Conservation (phyloP, 2,797 vertebrate genomes). For the Anguilla pacifica region DNA sequence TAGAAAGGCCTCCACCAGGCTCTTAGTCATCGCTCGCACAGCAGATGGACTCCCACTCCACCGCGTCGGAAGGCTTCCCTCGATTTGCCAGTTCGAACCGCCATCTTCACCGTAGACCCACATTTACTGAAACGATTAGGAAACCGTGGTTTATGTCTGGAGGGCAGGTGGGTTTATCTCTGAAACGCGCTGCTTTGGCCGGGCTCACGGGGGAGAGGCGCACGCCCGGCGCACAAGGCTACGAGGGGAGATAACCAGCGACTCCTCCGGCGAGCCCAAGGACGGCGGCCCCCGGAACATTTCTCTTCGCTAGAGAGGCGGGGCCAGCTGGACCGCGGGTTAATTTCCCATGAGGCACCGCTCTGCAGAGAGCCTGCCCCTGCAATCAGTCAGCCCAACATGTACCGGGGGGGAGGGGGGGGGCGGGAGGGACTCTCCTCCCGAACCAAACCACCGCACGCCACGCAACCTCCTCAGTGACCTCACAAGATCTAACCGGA, state of each 20-base stretch:
- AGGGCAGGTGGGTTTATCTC: not conserved
- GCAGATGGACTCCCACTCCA: not conserved
- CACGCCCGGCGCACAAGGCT: not conserved
- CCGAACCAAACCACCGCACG: not conserved
- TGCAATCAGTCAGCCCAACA: not conserved
- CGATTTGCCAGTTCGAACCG: not conserved
- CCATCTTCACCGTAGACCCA: not conserved
- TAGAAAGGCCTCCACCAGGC: not conserved
- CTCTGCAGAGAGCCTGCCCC: too few species aligned
- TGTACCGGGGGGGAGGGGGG: not conserved
- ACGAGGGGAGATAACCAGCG: too few species aligned
- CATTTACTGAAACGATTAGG: too few species aligned
- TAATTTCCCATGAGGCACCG: not conserved
- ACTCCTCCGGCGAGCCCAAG: slow-evolving; percentile 27
- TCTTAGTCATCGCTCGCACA: too few species aligned
- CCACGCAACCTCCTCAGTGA: slow-evolving; percentile 20
- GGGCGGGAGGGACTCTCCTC: slow-evolving; percentile 5
- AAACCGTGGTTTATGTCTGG: not conserved
- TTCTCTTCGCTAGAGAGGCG: slow-evolving; percentile 54
- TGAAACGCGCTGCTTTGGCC: not conserved
- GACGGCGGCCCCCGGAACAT: slow-evolving; percentile 27
- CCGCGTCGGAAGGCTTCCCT: not conserved
- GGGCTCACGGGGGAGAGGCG: not conserved
- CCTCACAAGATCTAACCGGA: not conserved
- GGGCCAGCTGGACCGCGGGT: not conserved